Percentiles rank a stretch among this genome's conserved stretches.
Evolutionary conservation across 1,140 invertebrate genomes (phyloP).

Genomic region (Zaprionus tsacasi): DNA sequence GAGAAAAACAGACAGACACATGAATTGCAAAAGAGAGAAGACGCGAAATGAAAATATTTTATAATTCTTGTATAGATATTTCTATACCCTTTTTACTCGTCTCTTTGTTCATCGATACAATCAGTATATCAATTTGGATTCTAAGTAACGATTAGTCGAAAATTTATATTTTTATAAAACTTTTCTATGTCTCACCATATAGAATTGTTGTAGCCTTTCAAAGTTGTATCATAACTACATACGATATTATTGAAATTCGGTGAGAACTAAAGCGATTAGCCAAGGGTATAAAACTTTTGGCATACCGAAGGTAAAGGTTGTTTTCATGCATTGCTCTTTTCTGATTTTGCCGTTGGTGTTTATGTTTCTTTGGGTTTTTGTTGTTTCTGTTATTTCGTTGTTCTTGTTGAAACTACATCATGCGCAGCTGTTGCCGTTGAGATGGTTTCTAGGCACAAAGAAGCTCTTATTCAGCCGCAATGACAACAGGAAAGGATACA

Average conservation of each 20-base stretch:
- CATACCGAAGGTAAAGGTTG: neutral
- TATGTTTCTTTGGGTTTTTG: conserved; percentile 9
- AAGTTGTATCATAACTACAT: neutral
- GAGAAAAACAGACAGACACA: neutral
- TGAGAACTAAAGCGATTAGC: neutral
- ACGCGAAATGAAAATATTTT: conserved; percentile 14
- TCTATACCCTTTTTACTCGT: neutral
- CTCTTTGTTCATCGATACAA: neutral
- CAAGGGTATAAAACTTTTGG: neutral
- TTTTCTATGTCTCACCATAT: neutral
- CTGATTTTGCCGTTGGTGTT: neutral
- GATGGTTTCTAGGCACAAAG: conserved; percentile 14
- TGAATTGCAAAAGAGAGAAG: neutral
- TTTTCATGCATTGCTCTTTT: neutral
- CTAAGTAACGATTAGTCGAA: neutral
- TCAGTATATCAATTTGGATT: too few species aligned
- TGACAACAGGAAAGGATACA: neutral
- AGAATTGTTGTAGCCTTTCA: neutral
- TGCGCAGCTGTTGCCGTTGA: conserved; percentile 51
- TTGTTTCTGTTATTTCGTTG: conserved; percentile 24
- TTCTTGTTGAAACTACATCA: conserved; percentile 38
- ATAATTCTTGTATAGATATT: conserved; percentile 18
- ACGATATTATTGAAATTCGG: neutral
- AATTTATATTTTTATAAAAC: neutral
- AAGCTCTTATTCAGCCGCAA: neutral